A percentile compares a stretch with the other conserved stretches of the same genome.
Conservation (phyloP, 2,797 vertebrate species). For the Gadopsis marmoratus region DNA sequence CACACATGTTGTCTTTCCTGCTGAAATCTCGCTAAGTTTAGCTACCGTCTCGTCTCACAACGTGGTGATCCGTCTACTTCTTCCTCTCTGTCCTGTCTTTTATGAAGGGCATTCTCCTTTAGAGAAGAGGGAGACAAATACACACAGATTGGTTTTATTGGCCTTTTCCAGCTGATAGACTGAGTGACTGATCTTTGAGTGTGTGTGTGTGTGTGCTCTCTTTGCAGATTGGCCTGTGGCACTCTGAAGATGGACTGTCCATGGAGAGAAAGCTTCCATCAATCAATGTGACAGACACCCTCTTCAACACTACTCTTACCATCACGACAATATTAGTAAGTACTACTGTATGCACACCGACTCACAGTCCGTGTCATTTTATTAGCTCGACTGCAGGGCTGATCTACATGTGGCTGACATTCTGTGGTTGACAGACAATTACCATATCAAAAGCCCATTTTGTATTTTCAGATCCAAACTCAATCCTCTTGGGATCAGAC, state of each 20-base stretch:
- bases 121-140: slow-evolving; percentile 48
- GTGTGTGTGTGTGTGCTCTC: slow-evolving; percentile 36
- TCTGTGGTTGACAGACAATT: slow-evolving; percentile 65
- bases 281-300: slow-evolving; percentile 94
- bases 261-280: slow-evolving; percentile 95
- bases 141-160: slow-evolving; percentile 54
- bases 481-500: slow-evolving; percentile 69
- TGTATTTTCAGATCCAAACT: slow-evolving; percentile 70
- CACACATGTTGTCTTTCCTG: slow-evolving; percentile 48
- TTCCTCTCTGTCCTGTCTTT: slow-evolving; percentile 18
- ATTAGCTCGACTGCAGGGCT: slow-evolving; percentile 37
- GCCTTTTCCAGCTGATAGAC: slow-evolving; percentile 58
- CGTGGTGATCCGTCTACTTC: slow-evolving; percentile 18
- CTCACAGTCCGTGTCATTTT: slow-evolving; percentile 21
- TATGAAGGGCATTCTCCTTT: slow-evolving; percentile 58
- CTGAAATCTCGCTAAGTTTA: slow-evolving; percentile 29
- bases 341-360: slow-evolving; percentile 23
- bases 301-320: slow-evolving; percentile 97
- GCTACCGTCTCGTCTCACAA: slow-evolving; percentile 21
- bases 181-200: slow-evolving; percentile 56
- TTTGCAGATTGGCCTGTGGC: slow-evolving; percentile 97
- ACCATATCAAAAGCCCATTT: slow-evolving; percentile 76
- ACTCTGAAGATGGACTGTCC: slow-evolving; percentile 93
- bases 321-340: slow-evolving; percentile 99
- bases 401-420: slow-evolving; percentile 62